Conservation (phyloP, 2,113 vertebrate species). For the Urocitellus parryii region DNA sequence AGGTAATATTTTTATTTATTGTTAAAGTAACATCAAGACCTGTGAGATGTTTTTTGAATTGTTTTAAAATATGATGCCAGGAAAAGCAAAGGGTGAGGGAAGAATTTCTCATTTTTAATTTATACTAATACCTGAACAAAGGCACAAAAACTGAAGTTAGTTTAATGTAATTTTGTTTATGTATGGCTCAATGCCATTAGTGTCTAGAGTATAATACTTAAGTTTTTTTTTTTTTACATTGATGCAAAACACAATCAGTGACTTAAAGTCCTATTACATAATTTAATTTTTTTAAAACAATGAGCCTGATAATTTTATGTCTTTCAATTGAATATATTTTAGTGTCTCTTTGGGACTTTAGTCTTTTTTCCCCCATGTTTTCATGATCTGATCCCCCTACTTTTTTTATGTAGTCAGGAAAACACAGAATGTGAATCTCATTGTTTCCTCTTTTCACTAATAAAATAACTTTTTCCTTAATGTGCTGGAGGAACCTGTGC, state of each 20-base stretch:
- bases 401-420: constrained; percentile 57
- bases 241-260: constrained; percentile 19
- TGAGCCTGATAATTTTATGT: constrained; percentile 59
- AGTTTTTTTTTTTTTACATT: constrained; percentile 42
- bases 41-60: constrained; percentile 52
- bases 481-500: neutral
- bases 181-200: constrained; percentile 19
- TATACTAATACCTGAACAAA: constrained; percentile 36
- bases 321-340: constrained; percentile 60
- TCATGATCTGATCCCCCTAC: constrained; percentile 35
- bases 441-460: constrained; percentile 52
- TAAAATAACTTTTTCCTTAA: neutral
- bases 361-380: constrained; percentile 46
- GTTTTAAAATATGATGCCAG: constrained; percentile 56
- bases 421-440: neutral
- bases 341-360: constrained; percentile 45
- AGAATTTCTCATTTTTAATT: constrained; percentile 48
- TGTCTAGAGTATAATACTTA: constrained; percentile 44
- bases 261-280: constrained; percentile 16
- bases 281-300: constrained; percentile 39
- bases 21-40: constrained; percentile 70
- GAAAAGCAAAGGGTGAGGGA: constrained; percentile 42
- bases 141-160: constrained; percentile 45
- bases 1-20: constrained; percentile 90
- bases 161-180: constrained; percentile 64